phyloP scores from a whole-genome alignment of 2,797 vertebrate genomes.

The Spinus pinus region DNA sequence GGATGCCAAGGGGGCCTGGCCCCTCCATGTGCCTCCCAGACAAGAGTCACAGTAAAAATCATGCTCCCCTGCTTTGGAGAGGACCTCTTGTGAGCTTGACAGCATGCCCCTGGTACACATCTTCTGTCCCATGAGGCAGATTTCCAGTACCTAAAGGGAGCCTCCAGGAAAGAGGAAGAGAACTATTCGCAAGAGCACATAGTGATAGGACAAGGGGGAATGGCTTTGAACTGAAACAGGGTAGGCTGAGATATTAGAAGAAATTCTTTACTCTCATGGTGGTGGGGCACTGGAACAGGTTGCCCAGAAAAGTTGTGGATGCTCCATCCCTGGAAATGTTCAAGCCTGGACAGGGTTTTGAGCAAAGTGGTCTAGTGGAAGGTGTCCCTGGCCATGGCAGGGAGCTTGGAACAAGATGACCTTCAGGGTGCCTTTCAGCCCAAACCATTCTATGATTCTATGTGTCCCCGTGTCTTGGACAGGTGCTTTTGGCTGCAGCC shows the following conservation, averaged over 20 bases:
- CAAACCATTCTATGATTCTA: background rate
- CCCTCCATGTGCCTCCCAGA: background rate
- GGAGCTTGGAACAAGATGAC: background rate
- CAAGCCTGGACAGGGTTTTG: background rate
- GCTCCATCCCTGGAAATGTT: background rate
- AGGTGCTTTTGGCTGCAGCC: background rate
- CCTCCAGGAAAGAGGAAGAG: background rate
- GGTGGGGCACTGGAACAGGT: background rate
- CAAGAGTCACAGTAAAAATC: background rate
- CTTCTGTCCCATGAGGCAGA: background rate
- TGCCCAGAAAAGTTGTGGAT: background rate
- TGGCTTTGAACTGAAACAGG: background rate
- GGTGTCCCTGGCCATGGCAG: background rate
- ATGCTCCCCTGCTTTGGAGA: background rate
- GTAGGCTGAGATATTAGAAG: background rate
- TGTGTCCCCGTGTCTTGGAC: background rate
- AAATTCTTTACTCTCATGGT: background rate
- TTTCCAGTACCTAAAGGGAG: background rate
- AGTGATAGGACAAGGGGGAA: background rate
- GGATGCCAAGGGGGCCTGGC: accelerated
- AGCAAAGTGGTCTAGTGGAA: background rate
- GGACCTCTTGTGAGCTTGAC: background rate
- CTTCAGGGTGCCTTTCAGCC: background rate
- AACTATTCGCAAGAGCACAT: background rate
- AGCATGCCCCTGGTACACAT: accelerated